Evolutionary conservation across 2,797 vertebrate species (phyloP), one percentile per base, ranked within the genome.

Genomic region (Gorsachius magnificus): DNA sequence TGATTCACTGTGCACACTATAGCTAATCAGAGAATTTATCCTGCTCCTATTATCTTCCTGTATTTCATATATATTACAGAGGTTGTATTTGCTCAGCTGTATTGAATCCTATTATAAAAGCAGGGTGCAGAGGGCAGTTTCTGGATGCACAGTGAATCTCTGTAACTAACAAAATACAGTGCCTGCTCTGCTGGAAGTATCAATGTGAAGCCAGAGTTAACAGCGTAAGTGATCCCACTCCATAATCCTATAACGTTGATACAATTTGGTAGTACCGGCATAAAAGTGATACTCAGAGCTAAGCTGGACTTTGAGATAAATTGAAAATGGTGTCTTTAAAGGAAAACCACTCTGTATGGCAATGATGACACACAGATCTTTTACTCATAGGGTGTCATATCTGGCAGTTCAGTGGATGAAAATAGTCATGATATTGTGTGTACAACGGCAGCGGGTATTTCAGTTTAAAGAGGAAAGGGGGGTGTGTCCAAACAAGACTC

Each of bases 61-160:
- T 38, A 58, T 63, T 91, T 87, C 83, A 56, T 85, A 9, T 86
- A 57, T 90, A 68, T 92, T 90, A 74, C 24, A 91, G 83, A 94
- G 92, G 72, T 87, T 94, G 83, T 97, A 60, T 94, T 94, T 95
- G 89, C 88, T 97, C 74, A 92, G 92, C 74, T 92, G 92, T 56
- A n/a, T 14, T 93, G 87, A 83, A 91, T 90, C 71, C 93, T 89
- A 21, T 88, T 87, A 70, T 69, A 77, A 96, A 93, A 91, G 91
- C 83, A 89, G 56, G 72, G 93, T 85, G 80, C 88, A 95, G 83
- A 96, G 94, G 82, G 89, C 82, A 95, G 74, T 69, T 89, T 94
- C 81, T 83, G 69, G 88, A 79, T 94, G 87, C 76, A 58, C 61
- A 65, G 35, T 94, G 89, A 98, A 89, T 83, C 75, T 57, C 87